A percentile compares a stretch with the other conserved stretches of the same genome.
These are phyloP conservation scores for Oxycera nigricornis DNA, from an alignment of 2,888 invertebrate species.

Conservation along the genomic window DNA sequence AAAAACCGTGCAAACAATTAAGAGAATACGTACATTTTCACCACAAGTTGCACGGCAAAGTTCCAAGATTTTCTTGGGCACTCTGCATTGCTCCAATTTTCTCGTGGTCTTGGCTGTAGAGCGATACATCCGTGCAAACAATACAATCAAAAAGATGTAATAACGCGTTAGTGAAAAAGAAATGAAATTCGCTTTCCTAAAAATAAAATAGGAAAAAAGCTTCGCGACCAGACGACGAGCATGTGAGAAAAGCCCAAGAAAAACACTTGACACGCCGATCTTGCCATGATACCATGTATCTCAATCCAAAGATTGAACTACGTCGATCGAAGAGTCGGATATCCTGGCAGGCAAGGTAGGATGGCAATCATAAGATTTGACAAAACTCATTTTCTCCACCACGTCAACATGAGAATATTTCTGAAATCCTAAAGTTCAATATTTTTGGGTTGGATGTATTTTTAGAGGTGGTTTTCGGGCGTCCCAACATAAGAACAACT, in stretches of 20 bases:
- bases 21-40: background rate
- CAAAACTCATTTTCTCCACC: background rate
- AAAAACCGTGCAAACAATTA: slow-evolving; percentile 20
- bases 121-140: background rate
- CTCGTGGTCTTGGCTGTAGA: background rate
- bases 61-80: background rate
- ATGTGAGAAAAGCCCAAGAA: slow-evolving; percentile 19
- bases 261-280: slow-evolving; percentile 24
- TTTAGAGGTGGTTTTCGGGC: background rate
- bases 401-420: background rate
- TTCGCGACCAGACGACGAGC: background rate
- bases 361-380: background rate
- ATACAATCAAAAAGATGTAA: background rate
- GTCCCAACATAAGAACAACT: too few species aligned
- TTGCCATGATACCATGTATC: background rate
- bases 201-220: slow-evolving; percentile 10
- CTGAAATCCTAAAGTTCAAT: background rate
- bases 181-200: slow-evolving; percentile 27
- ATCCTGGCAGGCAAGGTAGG: background rate
- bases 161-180: background rate
- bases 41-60: background rate
- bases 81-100: slow-evolving; percentile 13
- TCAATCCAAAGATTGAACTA: background rate
- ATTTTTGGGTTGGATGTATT: background rate
- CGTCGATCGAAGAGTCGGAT: background rate